Percentiles rank a stretch among this genome's conserved stretches.
Evolutionary conservation across 1,140 invertebrate species (phyloP).

Genomic region (Xylocopa sonorina): DNA sequence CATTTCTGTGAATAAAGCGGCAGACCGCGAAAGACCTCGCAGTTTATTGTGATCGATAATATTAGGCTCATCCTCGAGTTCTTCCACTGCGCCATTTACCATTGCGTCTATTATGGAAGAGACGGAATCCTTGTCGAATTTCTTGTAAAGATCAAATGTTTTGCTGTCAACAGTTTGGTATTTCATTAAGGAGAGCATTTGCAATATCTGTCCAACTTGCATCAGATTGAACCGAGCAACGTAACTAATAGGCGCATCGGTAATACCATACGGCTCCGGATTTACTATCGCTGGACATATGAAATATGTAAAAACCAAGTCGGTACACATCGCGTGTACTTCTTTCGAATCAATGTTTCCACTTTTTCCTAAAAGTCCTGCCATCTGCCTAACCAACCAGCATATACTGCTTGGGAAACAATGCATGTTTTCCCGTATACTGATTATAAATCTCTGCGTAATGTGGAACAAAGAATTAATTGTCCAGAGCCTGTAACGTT

Average conservation of each 20-base stretch:
- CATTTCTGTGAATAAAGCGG: conserved; percentile 86
- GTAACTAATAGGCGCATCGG: conserved; percentile 95
- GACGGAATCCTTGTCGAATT: conserved; percentile 90
- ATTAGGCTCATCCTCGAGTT: conserved; percentile 82
- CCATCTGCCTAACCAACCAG: conserved; percentile 90
- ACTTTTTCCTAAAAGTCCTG: conserved; percentile 86
- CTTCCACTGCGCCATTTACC: conserved; percentile 84
- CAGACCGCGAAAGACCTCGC: conserved; percentile 84
- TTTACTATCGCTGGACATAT: conserved; percentile 98
- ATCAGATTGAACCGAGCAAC: conserved; percentile 96
- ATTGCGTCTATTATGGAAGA: conserved; percentile 89
- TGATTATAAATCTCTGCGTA: conserved; percentile 91
- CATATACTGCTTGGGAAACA: conserved; percentile 94
- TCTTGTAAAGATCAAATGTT: conserved; percentile 88
- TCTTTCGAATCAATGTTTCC: conserved; percentile 85
- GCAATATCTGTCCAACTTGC: conserved; percentile 95
- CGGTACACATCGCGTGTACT: conserved; percentile 92
- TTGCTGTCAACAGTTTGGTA: conserved; percentile 90
- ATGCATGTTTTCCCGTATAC: conserved; percentile 93
- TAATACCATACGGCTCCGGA: conserved; percentile 97
- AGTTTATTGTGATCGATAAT: conserved; percentile 84
- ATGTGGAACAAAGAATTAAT: conserved; percentile 92
- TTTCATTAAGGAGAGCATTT: conserved; percentile 93
- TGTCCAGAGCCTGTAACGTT: conserved; percentile 89
- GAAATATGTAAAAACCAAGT: conserved; percentile 96